phyloP scores from a whole-genome alignment of 2,113 vertebrate genomes.

The Phylloscopus trochilus region DNA sequence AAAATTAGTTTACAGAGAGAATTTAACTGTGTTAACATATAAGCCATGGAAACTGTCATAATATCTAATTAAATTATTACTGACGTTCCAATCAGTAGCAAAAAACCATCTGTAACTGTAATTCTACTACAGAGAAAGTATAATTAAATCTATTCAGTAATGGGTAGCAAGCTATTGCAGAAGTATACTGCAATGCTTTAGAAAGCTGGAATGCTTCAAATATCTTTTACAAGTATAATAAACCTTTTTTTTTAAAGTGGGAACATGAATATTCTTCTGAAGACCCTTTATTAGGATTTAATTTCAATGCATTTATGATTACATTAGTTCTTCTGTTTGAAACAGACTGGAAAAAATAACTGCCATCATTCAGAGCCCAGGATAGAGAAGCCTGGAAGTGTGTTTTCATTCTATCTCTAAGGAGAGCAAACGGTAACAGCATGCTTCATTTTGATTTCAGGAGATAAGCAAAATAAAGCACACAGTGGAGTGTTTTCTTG shows the following conservation, averaged over 20 bases:
- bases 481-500: background rate
- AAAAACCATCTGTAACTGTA: constrained; percentile 66
- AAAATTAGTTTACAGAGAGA: constrained; percentile 64
- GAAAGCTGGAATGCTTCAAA: constrained; percentile 49
- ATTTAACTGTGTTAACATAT: constrained; percentile 60
- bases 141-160: constrained; percentile 50
- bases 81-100: constrained; percentile 60
- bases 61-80: constrained; percentile 62
- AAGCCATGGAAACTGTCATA: constrained; percentile 62
- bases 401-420: background rate
- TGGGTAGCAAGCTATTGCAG: constrained; percentile 53
- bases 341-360: constrained; percentile 20
- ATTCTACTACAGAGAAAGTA: constrained; percentile 49
- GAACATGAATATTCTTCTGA: constrained; percentile 51
- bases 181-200: constrained; percentile 21
- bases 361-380: background rate
- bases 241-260: constrained; percentile 30
- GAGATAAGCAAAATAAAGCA: constrained; percentile 34
- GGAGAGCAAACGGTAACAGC: background rate
- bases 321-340: constrained; percentile 28
- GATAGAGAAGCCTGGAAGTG: background rate
- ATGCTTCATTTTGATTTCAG: constrained; percentile 21
- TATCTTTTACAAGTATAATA: constrained; percentile 40
- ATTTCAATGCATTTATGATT: constrained; percentile 51
- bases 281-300: constrained; percentile 44